phyloP scores from a whole-genome alignment of 2,113 vertebrate species.

The Labrus mixtus region DNA sequence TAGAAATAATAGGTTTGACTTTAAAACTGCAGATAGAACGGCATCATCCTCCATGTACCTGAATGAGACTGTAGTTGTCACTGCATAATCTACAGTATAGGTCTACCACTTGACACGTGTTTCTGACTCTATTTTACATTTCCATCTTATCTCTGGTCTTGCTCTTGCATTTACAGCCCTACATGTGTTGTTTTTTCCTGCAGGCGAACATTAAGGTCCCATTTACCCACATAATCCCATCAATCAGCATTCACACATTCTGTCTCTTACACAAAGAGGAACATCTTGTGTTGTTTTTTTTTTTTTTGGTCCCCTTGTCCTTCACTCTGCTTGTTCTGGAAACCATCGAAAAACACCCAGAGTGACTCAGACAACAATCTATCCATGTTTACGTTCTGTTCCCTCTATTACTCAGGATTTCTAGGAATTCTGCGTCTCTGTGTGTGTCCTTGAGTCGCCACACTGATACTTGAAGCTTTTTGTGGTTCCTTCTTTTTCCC shows the following conservation, averaged over 20 bases:
- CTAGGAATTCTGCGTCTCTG: not conserved
- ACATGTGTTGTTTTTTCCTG: conserved; percentile 12
- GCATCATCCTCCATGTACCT: no score
- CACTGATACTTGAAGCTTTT: conserved; percentile 7
- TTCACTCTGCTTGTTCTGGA: not conserved
- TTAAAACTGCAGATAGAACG: no score
- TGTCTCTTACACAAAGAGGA: not conserved
- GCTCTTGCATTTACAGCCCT: not conserved
- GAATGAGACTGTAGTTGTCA: no score
- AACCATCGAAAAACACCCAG: not conserved
- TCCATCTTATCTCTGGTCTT: not conserved
- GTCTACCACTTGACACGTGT: not conserved
- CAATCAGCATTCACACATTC: conserved; percentile 13
- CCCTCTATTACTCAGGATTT: not conserved
- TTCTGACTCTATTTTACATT: not conserved
- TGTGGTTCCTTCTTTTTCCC: conserved; percentile 32
- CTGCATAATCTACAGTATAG: no score
- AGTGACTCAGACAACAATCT: not conserved
- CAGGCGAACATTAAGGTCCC: not conserved
- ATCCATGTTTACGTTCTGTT: not conserved
- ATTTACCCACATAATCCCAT: conserved; percentile 18
- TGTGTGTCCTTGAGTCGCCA: conserved; percentile 17
- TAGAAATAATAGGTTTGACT: no score
- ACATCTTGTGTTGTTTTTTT: not conserved
- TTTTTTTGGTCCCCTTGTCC: not conserved